A percentile compares a stretch with the other conserved stretches of the same genome.
These are phyloP conservation scores for Zoanthus gigantus DNA, from an alignment of 92 coral and sea anemone genomes.

Conservation along the genomic window DNA sequence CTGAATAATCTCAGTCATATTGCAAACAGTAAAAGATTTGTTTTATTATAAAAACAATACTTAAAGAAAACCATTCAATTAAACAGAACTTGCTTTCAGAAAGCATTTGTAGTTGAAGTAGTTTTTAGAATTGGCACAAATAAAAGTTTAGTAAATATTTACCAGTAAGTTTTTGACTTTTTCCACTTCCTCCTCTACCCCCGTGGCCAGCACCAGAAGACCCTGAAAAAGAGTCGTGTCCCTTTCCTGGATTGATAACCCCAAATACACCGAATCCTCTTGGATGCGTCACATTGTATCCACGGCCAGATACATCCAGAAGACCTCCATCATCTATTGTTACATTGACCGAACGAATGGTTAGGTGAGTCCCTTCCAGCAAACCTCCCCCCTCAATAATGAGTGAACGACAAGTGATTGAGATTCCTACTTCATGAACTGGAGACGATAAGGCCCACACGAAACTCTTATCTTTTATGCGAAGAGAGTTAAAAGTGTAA, in stretches of 20 bases:
- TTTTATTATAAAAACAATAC: no score
- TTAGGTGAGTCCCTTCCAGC: constrained; percentile 63
- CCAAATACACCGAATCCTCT: constrained; percentile 58
- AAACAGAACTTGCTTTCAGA: no score
- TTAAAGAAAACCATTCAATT: no score
- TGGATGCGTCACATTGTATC: constrained; percentile 68
- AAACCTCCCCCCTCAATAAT: constrained; percentile 75
- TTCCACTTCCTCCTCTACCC: constrained; percentile 77
- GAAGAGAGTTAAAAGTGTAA: constrained; percentile 65
- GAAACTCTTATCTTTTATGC: constrained; percentile 66
- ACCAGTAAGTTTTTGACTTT: constrained; percentile 9
- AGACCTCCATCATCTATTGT: constrained; percentile 79
- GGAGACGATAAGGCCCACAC: constrained; percentile 69
- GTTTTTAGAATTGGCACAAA: no score
- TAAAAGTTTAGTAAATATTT: not conserved
- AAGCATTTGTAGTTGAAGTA: no score
- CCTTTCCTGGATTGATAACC: constrained; percentile 66
- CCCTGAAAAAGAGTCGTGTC: constrained; percentile 49
- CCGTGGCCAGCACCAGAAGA: constrained; percentile 86
- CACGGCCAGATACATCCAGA: constrained; percentile 60
- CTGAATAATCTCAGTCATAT: no score
- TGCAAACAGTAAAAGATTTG: no score
- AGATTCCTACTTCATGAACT: constrained; percentile 56
- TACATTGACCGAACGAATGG: constrained; percentile 66
- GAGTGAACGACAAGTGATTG: constrained; percentile 53